Conservation (phyloP, 2,888 invertebrate genomes). For the Protophormia terraenovae region DNA sequence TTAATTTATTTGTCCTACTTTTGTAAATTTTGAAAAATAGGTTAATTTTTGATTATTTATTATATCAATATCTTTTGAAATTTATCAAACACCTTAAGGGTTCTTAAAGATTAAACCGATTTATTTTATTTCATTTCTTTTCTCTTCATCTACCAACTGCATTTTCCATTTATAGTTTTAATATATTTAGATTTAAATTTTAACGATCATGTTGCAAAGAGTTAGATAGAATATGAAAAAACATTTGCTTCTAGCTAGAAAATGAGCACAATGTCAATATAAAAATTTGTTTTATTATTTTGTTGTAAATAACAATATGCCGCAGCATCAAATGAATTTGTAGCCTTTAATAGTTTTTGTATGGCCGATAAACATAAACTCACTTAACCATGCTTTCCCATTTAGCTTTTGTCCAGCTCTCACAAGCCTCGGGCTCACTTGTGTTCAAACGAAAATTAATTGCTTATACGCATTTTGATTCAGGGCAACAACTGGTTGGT, state of each 20-base stretch:
- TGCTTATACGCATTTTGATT: conserved; percentile 57
- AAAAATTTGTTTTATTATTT: conserved; percentile 44
- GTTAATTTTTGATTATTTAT: conserved; percentile 51
- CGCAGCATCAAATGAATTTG: conserved; percentile 31
- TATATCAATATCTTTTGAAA: conserved; percentile 33
- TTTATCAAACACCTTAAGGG: conserved; percentile 44
- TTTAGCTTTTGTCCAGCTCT: conserved; percentile 33
- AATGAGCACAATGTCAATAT: conserved; percentile 60
- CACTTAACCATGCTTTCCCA: background rate
- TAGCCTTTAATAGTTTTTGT: conserved; percentile 22
- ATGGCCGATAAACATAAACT: no score
- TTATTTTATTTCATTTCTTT: background rate
- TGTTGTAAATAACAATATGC: conserved; percentile 2
- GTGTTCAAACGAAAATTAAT: conserved; percentile 56
- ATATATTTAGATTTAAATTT: conserved; percentile 48
- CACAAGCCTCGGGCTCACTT: conserved; percentile 13
- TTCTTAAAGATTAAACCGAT: conserved; percentile 40
- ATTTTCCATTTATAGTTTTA: conserved; percentile 29
- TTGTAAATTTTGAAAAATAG: conserved; percentile 34
- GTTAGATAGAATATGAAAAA: conserved; percentile 18
- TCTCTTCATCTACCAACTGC: background rate
- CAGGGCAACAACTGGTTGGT: conserved; percentile 46
- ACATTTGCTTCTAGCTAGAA: conserved; percentile 51
- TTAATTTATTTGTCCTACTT: conserved; percentile 35
- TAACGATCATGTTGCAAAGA: conserved; percentile 16